Percentiles rank a stretch among this genome's conserved stretches.
These are phyloP conservation scores for Platyscapa corneri DNA, from an alignment of 1,140 invertebrate genomes.

Conservation along the genomic window DNA sequence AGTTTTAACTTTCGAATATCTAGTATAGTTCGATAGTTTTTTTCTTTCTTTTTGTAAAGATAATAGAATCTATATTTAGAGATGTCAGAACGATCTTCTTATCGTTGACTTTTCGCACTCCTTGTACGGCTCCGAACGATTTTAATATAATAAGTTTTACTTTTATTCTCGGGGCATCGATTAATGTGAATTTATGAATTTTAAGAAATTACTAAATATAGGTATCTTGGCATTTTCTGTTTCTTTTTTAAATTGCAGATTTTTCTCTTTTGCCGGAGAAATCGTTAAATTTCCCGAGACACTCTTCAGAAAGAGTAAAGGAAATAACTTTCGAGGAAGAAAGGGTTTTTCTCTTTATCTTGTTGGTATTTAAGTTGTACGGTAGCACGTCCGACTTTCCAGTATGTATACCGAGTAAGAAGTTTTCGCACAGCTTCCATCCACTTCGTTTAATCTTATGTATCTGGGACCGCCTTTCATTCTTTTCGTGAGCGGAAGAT, in stretches of 20 bases:
- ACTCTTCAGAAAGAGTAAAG: no score
- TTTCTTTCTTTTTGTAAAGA: not conserved
- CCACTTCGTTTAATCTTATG: constrained; percentile 53
- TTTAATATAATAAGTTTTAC: not conserved
- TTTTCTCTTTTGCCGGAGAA: no score
- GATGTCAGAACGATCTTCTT: not conserved
- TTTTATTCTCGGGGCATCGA: not conserved
- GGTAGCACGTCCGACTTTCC: constrained; percentile 14
- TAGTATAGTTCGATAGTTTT: constrained; percentile 5
- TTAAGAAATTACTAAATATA: not conserved
- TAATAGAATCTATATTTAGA: not conserved
- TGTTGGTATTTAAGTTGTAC: constrained; percentile 42
- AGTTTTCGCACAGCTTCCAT: constrained; percentile 31
- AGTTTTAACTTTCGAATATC: constrained; percentile 43
- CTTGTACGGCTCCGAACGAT: not conserved
- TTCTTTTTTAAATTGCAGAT: no score
- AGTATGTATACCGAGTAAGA: not conserved
- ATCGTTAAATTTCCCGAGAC: no score
- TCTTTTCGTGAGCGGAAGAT: not conserved
- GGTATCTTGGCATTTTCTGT: no score
- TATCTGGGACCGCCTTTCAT: constrained; percentile 11
- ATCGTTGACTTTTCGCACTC: not conserved
- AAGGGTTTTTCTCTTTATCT: constrained; percentile 47
- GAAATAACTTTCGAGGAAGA: not conserved
- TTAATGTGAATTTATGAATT: not conserved